Evolutionary conservation across 2,797 vertebrate genomes (phyloP).

Genomic region (Odontamblyopus rebecca): DNA sequence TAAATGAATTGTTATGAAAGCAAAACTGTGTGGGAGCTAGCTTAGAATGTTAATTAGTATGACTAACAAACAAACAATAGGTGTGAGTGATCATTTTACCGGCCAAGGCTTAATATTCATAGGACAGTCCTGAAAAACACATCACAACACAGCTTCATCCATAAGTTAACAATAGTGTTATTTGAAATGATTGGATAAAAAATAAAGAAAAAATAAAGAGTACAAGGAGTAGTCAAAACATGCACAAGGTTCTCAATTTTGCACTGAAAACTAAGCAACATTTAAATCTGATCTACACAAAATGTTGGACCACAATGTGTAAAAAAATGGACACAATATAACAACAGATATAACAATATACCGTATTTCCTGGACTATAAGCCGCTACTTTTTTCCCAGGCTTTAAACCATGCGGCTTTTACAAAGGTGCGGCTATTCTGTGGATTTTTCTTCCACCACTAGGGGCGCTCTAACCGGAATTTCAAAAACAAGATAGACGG

Average conservation of each 20-base stretch:
- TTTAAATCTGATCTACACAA: neutral
- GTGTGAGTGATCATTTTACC: neutral
- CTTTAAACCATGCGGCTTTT: no score
- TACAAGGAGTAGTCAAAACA: neutral
- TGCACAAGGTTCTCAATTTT: neutral
- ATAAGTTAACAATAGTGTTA: neutral
- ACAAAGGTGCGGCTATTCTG: no score
- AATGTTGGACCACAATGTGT: no score
- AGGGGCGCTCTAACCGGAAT: no score
- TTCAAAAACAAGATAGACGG: no score
- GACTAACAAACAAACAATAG: neutral
- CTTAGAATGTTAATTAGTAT: neutral
- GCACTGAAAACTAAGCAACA: neutral
- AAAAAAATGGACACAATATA: no score
- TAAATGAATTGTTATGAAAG: neutral
- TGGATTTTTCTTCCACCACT: no score
- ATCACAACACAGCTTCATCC: neutral
- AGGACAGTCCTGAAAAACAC: no score
- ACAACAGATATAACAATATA: no score
- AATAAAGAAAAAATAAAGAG: neutral
- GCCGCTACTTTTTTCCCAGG: no score
- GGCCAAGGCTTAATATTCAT: no score
- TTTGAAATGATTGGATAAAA: neutral
- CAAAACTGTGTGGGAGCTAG: neutral
- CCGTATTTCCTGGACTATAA: no score